Conservation (phyloP, 92 coral and sea anemone species). For the Heteractis magnifica region DNA sequence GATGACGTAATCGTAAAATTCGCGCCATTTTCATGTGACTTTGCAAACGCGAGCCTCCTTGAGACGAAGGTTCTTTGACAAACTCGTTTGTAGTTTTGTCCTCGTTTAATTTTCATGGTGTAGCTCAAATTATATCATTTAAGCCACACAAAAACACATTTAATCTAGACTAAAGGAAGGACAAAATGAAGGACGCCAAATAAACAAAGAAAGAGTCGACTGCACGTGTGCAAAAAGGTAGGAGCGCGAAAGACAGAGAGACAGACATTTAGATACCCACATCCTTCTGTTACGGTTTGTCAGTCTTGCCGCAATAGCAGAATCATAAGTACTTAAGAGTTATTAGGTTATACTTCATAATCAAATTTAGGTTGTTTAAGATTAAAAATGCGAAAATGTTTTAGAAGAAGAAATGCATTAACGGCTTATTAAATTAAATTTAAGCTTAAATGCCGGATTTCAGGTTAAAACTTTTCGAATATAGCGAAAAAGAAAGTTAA, state of each 20-base stretch:
- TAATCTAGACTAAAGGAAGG: background rate
- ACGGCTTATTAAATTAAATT: background rate
- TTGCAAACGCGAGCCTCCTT: background rate
- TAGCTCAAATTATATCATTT: background rate
- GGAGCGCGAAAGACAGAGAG: background rate
- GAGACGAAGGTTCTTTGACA: background rate
- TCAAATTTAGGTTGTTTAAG: constrained; percentile 1
- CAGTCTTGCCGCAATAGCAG: background rate
- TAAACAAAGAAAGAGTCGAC: background rate
- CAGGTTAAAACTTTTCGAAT: background rate
- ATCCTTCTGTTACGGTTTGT: background rate
- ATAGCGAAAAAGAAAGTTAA: background rate
- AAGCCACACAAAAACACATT: background rate
- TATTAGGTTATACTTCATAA: background rate
- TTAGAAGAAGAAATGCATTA: background rate
- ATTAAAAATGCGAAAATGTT: background rate
- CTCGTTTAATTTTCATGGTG: background rate
- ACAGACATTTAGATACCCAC: background rate
- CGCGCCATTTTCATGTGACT: background rate
- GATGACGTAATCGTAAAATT: background rate
- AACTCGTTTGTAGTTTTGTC: background rate
- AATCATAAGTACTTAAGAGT: background rate
- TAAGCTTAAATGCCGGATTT: background rate
- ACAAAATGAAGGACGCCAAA: background rate
- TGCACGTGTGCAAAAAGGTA: constrained; percentile 6